Evolutionary conservation across 2,888 invertebrate species (phyloP), one percentile per base, ranked within the genome.

Genomic region (Aricia artaxerxes): DNA sequence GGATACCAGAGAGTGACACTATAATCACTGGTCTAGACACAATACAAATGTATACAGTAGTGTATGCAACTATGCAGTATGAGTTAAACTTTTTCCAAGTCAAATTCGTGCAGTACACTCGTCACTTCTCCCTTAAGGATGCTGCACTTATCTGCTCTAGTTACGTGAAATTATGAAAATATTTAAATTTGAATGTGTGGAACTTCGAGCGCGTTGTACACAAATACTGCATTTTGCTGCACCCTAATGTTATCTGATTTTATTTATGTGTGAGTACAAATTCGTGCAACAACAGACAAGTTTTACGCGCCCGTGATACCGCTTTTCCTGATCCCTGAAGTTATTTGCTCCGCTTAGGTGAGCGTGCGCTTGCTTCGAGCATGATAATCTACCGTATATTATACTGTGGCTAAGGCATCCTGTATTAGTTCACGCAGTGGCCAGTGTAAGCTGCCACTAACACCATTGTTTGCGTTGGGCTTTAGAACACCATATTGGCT

Each of bases 401-500:
- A 57, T 57, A 16, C 57, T 57, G 16, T 57, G 57, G 57, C 57
- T 57, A 57, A 57, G 64, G 64, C 64, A 31, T 64, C 31, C 64
- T 31, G 31, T 64, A 64, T 64, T 64, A 11, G 31, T 61, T n/a
- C 24, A 61, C n/a, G 31, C 11, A 24, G 24, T 64, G 64, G 64
- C 31, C 31, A 31, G 31, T 64, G 64, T 64, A 31, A 31, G 31
- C 31, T 64, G 64, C 31, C 11, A 64, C 64, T 64, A 64, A 61
- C 24, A 64, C 64, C 31, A 64, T 64, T 64, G 64, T 64, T 64
- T 64, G 31, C 9, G 11, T 11, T 11, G 4, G 64, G 64, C 64
- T 64, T 64, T 64, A 9, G 64, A 64, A 64, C 64, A 64, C 31
- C 31, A 31, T 64, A 64, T 64, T 64, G 64, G 31, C 64, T 64